Base-by-base conservation (phyloP, 2,888 invertebrate genomes). In the Syritta pipiens region DNA sequence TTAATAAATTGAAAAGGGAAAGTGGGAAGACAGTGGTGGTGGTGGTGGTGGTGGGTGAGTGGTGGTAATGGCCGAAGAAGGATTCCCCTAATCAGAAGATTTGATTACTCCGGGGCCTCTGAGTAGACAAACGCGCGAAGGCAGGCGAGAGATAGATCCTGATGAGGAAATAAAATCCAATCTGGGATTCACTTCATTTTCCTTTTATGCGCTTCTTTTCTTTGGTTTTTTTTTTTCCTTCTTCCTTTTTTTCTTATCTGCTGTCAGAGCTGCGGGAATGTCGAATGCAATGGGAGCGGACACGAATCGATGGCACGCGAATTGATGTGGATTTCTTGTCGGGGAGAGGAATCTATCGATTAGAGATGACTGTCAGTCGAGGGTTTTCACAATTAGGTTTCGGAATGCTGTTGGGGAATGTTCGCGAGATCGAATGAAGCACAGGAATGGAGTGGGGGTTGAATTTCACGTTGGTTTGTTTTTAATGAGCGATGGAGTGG, bases 131-230 rank as follows among this genome's bases (percentile, higher is more conserved):
- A 28, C 26, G 28, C 26, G 22, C 49, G 53, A 17, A 9, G 20
- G 28, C 51, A 63, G 20, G 22, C 53, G 12, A 17, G 4, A 19
- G 40, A 17, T 9, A 19, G 51, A 53, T 35, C 65, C 12, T 53
- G 28, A 46, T 40, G 59, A 67, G 53, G 63, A 40, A 69, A 65
- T 77, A 49, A 67, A 77, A 76, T 76, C 76, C 69, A 76, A 77
- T 77, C 65, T 65, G 59, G 26, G 42, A 49, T 49, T 63, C 48
- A 12, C n/a, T n/a, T n/a, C n/a, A 72, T 48, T 49, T 68, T 62
- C 53, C 44, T 62, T 55, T 68, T 9, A 32, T 44, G 12, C 20
- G 24, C 14, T n/a, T n/a, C n/a, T n/a, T n/a, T n/a, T n/a, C n/a
- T n/a, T n/a, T n/a, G n/a, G n/a, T n/a, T n/a, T n/a, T n/a, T n/a